Conservation (phyloP, 2,888 invertebrate genomes). For the Octodonta nipae region DNA sequence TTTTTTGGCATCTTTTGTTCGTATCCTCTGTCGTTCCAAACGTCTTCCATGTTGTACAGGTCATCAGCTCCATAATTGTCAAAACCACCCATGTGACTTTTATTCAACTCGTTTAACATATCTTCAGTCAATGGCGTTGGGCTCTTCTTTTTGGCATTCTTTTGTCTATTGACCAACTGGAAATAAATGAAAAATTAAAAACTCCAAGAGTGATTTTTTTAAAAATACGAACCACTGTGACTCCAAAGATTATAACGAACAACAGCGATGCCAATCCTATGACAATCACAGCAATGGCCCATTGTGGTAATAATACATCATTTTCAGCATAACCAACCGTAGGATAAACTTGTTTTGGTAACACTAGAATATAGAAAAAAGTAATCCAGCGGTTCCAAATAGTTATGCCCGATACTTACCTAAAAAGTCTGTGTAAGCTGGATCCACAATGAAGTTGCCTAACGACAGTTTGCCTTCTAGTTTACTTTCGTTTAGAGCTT, state of each 20-base stretch:
- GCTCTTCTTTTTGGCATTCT: conserved; percentile 57
- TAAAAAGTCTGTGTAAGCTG: conserved; percentile 75
- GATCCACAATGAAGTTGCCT: conserved; percentile 73
- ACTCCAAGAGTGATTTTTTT: too few species aligned
- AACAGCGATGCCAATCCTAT: conserved; percentile 80
- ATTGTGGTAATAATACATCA: conserved; percentile 74
- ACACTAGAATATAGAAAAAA: conserved; percentile 41
- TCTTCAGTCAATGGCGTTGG: conserved; percentile 69
- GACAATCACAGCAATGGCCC: conserved; percentile 88
- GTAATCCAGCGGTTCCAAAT: too few species aligned
- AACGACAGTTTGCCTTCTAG: conserved; percentile 53
- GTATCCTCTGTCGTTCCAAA: conserved; percentile 53
- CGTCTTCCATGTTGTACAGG: conserved; percentile 57
- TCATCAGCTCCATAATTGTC: conserved; percentile 51
- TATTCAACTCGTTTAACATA: conserved; percentile 71
- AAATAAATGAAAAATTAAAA: conserved; percentile 18
- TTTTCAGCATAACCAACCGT: conserved; percentile 55
- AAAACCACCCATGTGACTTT: conserved; percentile 65
- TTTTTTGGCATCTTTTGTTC: conserved; percentile 43
- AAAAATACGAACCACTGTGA: conserved; percentile 88
- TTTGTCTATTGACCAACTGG: conserved; percentile 73
- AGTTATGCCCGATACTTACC: conserved; percentile 53
- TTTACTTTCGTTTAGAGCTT: conserved; percentile 35
- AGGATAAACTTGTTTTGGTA: conserved; percentile 53
- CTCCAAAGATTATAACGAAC: conserved; percentile 82